Percentiles rank a stretch among this genome's conserved stretches.
Evolutionary conservation across 2,113 vertebrate genomes (phyloP).

Genomic region (Acrocephalus arundinaceus): DNA sequence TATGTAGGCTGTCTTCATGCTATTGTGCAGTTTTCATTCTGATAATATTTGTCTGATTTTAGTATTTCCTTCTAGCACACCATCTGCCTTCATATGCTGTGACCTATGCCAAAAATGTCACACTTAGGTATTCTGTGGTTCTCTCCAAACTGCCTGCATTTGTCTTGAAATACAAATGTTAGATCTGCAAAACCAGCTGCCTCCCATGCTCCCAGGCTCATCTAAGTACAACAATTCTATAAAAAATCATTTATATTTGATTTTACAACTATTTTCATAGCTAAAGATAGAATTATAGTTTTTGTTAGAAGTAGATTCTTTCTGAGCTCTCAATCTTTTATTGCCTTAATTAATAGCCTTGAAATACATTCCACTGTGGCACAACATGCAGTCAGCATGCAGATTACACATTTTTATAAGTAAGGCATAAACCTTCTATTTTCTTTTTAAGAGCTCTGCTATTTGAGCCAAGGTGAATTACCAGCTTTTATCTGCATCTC

Average conservation of each 20-base stretch:
- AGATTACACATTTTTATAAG: constrained; percentile 39
- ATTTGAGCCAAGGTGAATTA: constrained; percentile 69
- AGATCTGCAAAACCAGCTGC: background rate
- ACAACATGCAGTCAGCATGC: background rate
- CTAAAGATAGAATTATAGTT: constrained; percentile 16
- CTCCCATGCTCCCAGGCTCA: background rate
- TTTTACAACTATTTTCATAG: background rate
- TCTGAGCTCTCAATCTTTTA: constrained; percentile 1
- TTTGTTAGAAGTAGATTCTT: background rate
- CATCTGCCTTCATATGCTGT: background rate
- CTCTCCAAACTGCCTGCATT: background rate
- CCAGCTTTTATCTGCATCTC: constrained; percentile 75
- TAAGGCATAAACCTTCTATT: constrained; percentile 39
- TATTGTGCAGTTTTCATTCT: background rate
- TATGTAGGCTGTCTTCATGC: background rate
- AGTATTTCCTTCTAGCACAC: background rate
- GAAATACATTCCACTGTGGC: background rate
- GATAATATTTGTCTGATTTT: background rate
- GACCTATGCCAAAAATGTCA: background rate
- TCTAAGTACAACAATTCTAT: background rate
- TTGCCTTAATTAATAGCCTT: constrained; percentile 38
- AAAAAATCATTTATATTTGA: background rate
- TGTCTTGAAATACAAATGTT: background rate
- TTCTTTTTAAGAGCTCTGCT: constrained; percentile 70
- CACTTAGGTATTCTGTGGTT: background rate